Conservation (phyloP, 2,797 vertebrate species). For the Parambassis ranga region DNA sequence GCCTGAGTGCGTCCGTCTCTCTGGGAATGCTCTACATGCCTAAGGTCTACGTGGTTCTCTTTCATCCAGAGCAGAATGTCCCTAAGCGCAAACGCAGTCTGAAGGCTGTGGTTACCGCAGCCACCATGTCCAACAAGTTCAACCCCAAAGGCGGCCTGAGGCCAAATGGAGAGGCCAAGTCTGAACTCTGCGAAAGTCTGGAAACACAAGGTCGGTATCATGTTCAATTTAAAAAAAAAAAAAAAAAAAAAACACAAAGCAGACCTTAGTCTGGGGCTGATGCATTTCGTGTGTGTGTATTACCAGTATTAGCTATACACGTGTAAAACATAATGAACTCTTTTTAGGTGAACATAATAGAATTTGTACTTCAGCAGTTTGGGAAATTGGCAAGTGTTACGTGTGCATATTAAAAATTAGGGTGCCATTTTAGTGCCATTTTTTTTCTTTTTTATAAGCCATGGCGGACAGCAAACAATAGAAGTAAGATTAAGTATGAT, state of each 20-base stretch:
- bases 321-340: constrained; percentile 16
- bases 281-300: background rate
- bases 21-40: constrained; percentile 99
- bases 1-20: constrained; percentile 95
- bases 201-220: constrained; percentile 90
- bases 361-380: constrained; percentile 40
- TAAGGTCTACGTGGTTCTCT: constrained; percentile 96
- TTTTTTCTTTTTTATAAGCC: background rate
- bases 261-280: background rate
- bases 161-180: constrained; percentile 95
- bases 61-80: constrained; percentile 97
- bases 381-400: constrained; percentile 22
- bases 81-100: constrained; percentile 96
- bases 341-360: constrained; percentile 27
- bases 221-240: background rate
- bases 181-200: constrained; percentile 93
- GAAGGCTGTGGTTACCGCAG: constrained; percentile 94
- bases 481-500: background rate
- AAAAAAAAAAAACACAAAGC: background rate
- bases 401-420: constrained; percentile 9
- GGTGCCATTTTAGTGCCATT: background rate
- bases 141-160: constrained; percentile 91
- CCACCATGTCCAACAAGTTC: constrained; percentile 98
- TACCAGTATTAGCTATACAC: too few relatives aligned
- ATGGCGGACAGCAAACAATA: background rate